Evolutionary conservation across 2,888 invertebrate species (phyloP).

Genomic region (Mesorhabditis sp.): DNA sequence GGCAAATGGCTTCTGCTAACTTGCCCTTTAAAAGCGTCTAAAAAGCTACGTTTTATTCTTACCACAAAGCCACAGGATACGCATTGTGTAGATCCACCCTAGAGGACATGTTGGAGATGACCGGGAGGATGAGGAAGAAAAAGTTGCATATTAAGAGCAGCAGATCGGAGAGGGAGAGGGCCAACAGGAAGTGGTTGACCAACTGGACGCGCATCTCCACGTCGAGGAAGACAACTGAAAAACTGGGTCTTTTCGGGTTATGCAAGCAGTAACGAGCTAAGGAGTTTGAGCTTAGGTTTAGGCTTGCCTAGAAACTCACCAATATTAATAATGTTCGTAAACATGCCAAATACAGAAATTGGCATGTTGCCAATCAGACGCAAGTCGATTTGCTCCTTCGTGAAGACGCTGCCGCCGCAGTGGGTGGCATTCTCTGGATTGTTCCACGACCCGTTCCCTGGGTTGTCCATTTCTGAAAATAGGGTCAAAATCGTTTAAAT

Average conservation of each 20-base stretch:
- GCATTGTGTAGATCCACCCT: constrained; percentile 32
- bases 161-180: constrained; percentile 47
- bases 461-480: not conserved
- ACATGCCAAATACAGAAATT: constrained; percentile 46
- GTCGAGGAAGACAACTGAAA: constrained; percentile 47
- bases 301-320: not conserved
- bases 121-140: constrained; percentile 55
- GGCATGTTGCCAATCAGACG: constrained; percentile 24
- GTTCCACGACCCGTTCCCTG: not conserved
- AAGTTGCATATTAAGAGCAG: constrained; percentile 54
- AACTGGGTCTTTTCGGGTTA: not conserved
- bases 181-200: constrained; percentile 54
- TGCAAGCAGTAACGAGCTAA: not conserved
- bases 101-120: constrained; percentile 46
- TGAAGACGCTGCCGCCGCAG: not conserved
- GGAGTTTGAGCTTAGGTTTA: not conserved
- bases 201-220: constrained; percentile 50
- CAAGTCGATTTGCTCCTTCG: not conserved
- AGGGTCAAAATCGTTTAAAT: too few relatives aligned
- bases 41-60: constrained; percentile 7
- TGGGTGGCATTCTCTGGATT: too few relatives aligned
- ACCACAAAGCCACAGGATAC: constrained; percentile 51
- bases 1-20: not conserved
- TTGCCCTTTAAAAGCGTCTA: not conserved
- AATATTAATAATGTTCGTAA: constrained; percentile 52